A percentile compares a stretch with the other conserved stretches of the same genome.
Evolutionary conservation across 2,797 vertebrate species (phyloP).

Genomic region (Myoxocephalus aenaeus): DNA sequence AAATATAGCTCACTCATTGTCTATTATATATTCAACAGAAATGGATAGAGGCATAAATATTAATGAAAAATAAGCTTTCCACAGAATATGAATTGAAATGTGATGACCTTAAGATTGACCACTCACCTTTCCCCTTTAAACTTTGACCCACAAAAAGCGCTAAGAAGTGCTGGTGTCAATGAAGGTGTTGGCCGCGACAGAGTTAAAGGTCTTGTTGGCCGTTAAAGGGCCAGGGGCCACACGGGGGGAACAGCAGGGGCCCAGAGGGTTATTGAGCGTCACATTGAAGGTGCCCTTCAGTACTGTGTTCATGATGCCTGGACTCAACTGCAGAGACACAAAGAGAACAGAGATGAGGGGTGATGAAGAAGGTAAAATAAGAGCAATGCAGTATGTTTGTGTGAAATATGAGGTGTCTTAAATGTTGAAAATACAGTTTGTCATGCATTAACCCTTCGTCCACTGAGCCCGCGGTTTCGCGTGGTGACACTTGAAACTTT

Average conservation of each 20-base stretch:
- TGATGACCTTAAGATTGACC: slow-evolving; percentile 35
- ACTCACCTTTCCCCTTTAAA: slow-evolving; percentile 60
- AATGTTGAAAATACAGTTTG: not conserved
- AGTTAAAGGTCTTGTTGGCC: slow-evolving; percentile 25
- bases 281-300: slow-evolving; percentile 82
- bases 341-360: slow-evolving; percentile 15
- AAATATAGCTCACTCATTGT: slow-evolving; percentile 38
- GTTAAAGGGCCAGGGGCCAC: slow-evolving; percentile 11
- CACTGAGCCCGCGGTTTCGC: too few species aligned
- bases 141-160: slow-evolving; percentile 53
- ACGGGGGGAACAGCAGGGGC: not conserved
- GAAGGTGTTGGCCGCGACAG: slow-evolving; percentile 17
- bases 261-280: slow-evolving; percentile 74
- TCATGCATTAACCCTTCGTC: too few species aligned
- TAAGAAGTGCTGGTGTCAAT: slow-evolving; percentile 44
- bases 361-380: not conserved
- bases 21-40: slow-evolving; percentile 58
- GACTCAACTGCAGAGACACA: slow-evolving; percentile 69
- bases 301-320: slow-evolving; percentile 73
- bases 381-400: not conserved
- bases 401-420: not conserved
- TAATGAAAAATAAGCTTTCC: slow-evolving; percentile 48
- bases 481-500: too few species aligned
- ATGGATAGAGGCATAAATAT: slow-evolving; percentile 58
- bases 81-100: slow-evolving; percentile 51